Percentiles rank a stretch among this genome's conserved stretches.
Conservation (phyloP, 2,113 vertebrate genomes). For the Tyto alba region DNA sequence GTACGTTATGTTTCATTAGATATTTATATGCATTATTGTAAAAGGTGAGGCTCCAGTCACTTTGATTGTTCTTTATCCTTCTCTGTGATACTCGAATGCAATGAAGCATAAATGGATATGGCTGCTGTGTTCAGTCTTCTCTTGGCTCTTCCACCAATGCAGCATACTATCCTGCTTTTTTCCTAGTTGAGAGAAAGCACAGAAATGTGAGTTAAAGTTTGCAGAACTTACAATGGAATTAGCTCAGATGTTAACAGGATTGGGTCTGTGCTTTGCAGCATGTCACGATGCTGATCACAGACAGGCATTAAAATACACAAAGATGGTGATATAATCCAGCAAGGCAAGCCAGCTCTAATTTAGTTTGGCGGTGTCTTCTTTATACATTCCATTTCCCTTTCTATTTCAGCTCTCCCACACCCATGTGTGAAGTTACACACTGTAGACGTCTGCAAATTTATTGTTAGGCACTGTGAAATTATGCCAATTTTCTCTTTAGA, state of each 20-base stretch:
- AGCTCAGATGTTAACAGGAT: neutral
- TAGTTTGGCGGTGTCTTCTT: neutral
- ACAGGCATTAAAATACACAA: neutral
- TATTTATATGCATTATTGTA: neutral
- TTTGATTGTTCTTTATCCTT: neutral
- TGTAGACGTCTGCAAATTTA: slow-evolving; percentile 6
- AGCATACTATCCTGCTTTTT: neutral
- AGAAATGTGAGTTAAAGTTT: neutral
- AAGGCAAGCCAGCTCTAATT: neutral
- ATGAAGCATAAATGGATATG: neutral
- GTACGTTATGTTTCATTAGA: neutral
- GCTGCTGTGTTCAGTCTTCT: neutral
- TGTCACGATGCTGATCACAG: neutral
- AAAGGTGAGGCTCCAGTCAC: neutral
- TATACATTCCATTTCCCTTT: neutral
- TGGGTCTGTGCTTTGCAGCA: neutral
- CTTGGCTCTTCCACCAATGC: neutral
- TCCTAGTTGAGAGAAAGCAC: neutral
- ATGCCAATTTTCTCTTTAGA: neutral
- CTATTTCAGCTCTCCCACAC: neutral
- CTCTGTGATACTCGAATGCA: neutral
- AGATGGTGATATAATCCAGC: neutral
- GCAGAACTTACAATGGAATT: neutral
- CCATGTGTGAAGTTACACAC: neutral
- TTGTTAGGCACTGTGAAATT: neutral